Evolutionary conservation across 2,113 vertebrate genomes (phyloP).

Genomic region (Cyrtonyx montezumae): DNA sequence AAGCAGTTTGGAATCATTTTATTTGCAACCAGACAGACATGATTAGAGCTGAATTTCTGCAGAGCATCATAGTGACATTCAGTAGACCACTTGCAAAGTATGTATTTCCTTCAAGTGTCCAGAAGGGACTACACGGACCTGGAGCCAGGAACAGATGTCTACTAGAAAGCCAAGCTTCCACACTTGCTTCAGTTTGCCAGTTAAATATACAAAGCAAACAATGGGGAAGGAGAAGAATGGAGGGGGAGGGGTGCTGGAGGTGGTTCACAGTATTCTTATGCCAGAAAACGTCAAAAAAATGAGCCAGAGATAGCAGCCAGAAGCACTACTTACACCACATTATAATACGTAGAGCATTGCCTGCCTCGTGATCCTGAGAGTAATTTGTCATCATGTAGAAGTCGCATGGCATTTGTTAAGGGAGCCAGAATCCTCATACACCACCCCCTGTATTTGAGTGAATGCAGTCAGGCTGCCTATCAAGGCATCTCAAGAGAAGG

Average conservation of each 20-base stretch:
- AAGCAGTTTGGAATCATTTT: not conserved
- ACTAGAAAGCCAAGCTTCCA: conserved; percentile 38
- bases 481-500: not conserved
- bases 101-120: conserved; percentile 33
- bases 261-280: not conserved
- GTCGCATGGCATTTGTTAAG: not conserved
- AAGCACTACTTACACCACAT: conserved; percentile 11
- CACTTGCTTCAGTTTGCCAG: conserved; percentile 37
- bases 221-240: not conserved
- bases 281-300: conserved; percentile 50
- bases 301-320: conserved; percentile 19
- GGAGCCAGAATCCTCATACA: not conserved
- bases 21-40: conserved; percentile 31
- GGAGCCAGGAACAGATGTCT: conserved; percentile 27
- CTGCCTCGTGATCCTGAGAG: conserved; percentile 6
- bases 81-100: conserved; percentile 34
- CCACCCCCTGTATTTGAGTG: not conserved
- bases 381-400: conserved; percentile 8
- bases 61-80: conserved; percentile 60
- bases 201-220: conserved; percentile 28
- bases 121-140: conserved; percentile 18
- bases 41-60: conserved; percentile 52
- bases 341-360: not conserved
- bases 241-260: not conserved
- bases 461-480: not conserved